Evolutionary conservation across 2,113 vertebrate genomes (phyloP).

Genomic region (Oreochromis niloticus): DNA sequence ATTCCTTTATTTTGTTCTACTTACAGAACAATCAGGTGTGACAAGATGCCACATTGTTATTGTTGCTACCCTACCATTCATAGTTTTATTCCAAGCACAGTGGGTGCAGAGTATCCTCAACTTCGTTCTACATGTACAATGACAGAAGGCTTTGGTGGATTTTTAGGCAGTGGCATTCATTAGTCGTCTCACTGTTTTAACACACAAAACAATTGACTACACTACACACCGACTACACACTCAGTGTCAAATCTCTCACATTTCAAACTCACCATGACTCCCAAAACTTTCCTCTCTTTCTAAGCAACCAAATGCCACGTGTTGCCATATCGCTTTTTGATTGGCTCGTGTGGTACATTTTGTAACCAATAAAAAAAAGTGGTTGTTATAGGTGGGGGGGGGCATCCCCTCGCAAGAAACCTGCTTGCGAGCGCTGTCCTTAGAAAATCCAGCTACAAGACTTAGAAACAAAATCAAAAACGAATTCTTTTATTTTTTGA

Average conservation of each 20-base stretch:
- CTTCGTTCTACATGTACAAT: not conserved
- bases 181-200: not conserved
- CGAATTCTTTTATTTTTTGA: not conserved
- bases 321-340: not conserved
- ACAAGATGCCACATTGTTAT: not conserved
- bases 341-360: not conserved
- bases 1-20: not conserved
- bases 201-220: not conserved
- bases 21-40: not conserved
- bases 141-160: not conserved
- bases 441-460: not conserved
- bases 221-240: not conserved
- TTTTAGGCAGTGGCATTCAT: not conserved
- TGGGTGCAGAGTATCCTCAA: not conserved
- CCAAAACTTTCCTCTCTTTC: not conserved
- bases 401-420: not conserved
- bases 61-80: not conserved
- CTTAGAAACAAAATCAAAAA: not conserved
- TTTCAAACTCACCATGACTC: not conserved
- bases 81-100: not conserved
- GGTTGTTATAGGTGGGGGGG: not conserved
- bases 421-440: not conserved
- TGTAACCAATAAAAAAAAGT: not conserved
- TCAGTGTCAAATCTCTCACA: not conserved
- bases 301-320: not conserved